Percentiles rank a stretch among this genome's conserved stretches.
phyloP scores from a whole-genome alignment of 2,888 invertebrate genomes.

The Altica lythri region DNA sequence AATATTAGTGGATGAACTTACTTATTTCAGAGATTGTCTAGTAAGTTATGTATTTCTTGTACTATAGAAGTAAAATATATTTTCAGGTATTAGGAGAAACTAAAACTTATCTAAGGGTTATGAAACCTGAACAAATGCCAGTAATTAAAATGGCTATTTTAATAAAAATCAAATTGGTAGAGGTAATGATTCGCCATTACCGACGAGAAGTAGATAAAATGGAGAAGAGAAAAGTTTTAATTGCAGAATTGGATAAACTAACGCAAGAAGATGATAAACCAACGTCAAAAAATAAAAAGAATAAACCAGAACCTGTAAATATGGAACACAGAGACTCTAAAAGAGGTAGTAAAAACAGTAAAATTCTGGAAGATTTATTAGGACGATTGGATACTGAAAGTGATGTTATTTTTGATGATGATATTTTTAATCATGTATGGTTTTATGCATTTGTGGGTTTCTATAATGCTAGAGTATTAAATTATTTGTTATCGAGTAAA shows the following conservation, averaged over 20 bases:
- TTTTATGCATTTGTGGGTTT: constrained; percentile 45
- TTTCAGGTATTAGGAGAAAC: constrained; percentile 3
- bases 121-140: background rate
- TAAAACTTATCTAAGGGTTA: background rate
- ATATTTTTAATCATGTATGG: constrained; percentile 41
- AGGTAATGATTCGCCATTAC: constrained; percentile 43
- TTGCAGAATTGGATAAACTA: constrained; percentile 35
- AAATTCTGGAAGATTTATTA: too few relatives aligned
- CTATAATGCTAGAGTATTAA: constrained; percentile 34
- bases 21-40: too few relatives aligned
- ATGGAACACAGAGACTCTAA: too few relatives aligned
- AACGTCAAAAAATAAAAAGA: constrained; percentile 25
- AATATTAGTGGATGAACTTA: too few relatives aligned
- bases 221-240: constrained; percentile 35
- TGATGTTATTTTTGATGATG: constrained; percentile 42
- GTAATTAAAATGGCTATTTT: constrained; percentile 33
- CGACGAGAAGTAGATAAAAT: constrained; percentile 35
- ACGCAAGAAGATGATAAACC: constrained; percentile 36
- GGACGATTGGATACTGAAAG: constrained; percentile 37
- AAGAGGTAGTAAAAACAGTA: too few relatives aligned
- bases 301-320: too few relatives aligned
- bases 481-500: constrained; percentile 32
- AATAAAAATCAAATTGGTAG: constrained; percentile 44
- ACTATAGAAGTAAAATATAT: too few relatives aligned
- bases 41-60: too few relatives aligned